Conservation (phyloP, 1,140 invertebrate genomes). For the Druon quercuslanigerum region DNA sequence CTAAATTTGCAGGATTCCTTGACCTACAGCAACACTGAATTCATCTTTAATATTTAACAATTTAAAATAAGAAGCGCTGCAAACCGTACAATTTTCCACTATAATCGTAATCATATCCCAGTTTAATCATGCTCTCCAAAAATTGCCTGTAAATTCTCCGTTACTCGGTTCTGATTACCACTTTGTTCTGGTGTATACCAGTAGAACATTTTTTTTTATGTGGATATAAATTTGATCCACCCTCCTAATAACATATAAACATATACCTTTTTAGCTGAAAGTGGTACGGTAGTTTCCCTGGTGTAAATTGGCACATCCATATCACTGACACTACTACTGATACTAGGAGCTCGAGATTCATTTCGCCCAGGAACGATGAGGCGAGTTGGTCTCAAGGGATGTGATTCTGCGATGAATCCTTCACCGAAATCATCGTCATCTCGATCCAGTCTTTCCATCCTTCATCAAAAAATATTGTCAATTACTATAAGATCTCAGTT, state of each 20-base stretch:
- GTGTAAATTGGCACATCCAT: slow-evolving; percentile 78
- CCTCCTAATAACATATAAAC: background rate
- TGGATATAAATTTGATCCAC: too few species aligned
- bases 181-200: too few species aligned
- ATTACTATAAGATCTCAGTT: background rate
- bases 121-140: too few species aligned
- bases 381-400: slow-evolving; percentile 75
- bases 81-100: too few species aligned
- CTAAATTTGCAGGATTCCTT: too few species aligned
- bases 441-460: slow-evolving; percentile 67
- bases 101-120: too few species aligned
- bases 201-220: too few species aligned
- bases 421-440: slow-evolving; percentile 77
- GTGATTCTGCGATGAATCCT: slow-evolving; percentile 78
- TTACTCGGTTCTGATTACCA: too few species aligned
- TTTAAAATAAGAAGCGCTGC: too few species aligned
- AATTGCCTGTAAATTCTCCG: too few species aligned
- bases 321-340: slow-evolving; percentile 78
- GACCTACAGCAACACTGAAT: too few species aligned
- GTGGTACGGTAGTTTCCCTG: slow-evolving; percentile 69
- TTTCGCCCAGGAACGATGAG: slow-evolving; percentile 72
- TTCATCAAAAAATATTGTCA: background rate
- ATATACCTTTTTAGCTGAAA: slow-evolving; percentile 63
- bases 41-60: too few species aligned
- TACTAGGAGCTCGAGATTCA: slow-evolving; percentile 73